phyloP scores from a whole-genome alignment of 2,113 vertebrate genomes.

The Strix uralensis region DNA sequence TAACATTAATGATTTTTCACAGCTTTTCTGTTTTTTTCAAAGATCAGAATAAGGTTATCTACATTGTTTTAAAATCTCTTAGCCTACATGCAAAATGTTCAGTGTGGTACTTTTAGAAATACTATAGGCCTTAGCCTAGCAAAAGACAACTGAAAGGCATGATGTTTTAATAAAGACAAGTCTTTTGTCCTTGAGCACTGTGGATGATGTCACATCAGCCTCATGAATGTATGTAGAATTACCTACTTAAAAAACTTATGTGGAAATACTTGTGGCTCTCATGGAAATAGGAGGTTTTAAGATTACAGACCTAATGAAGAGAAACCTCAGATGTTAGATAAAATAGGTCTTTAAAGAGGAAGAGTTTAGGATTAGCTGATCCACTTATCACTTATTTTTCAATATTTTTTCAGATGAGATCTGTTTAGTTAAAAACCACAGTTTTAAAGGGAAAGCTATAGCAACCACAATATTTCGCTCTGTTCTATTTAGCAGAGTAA shows the following conservation, averaged over 20 bases:
- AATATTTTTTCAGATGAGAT: not conserved
- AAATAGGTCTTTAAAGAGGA: not conserved
- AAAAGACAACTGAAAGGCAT: not conserved
- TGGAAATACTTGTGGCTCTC: conserved; percentile 23
- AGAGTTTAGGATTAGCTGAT: not conserved
- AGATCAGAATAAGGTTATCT: not conserved
- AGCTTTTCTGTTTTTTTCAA: not conserved
- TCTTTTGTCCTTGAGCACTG: conserved; percentile 21
- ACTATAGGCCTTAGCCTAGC: not conserved
- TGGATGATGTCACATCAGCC: conserved; percentile 34
- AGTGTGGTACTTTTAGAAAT: not conserved
- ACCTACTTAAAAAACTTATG: not conserved
- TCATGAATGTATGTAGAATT: conserved; percentile 35
- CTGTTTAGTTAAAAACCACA: not conserved
- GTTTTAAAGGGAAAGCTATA: not conserved
- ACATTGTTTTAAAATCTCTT: not conserved
- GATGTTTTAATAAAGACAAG: conserved; percentile 34
- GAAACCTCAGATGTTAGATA: conserved; percentile 13
- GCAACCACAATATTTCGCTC: not conserved
- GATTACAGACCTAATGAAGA: conserved; percentile 26
- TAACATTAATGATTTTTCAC: conserved; percentile 32
- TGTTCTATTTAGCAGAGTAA: not conserved
- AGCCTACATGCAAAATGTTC: not conserved
- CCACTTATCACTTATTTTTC: not conserved
- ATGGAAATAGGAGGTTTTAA: not conserved